A percentile compares a stretch with the other conserved stretches of the same genome.
Evolutionary conservation across 64 coral and sea anemone species (phyloP).

Genomic region (Dendronephthya gigantea): DNA sequence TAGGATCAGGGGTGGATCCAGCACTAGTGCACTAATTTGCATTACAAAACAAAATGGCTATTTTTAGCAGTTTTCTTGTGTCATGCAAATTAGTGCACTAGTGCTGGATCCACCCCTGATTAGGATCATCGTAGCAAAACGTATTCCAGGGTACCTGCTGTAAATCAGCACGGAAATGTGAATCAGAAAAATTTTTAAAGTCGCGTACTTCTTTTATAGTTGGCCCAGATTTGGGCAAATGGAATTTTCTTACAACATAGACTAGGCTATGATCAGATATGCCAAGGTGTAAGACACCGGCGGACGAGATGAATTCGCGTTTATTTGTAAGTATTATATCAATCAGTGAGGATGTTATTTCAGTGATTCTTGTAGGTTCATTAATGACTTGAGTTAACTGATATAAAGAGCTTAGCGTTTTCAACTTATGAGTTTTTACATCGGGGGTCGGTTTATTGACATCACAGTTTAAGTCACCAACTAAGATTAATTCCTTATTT

Average conservation of each 20-base stretch:
- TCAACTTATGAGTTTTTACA: no score
- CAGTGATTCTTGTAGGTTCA: conserved; percentile 24
- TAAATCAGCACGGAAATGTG: conserved; percentile 2
- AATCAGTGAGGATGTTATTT: conserved; percentile 18
- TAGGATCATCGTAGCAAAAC: conserved; percentile 7
- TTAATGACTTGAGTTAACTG: conserved; percentile 30
- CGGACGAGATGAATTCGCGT: conserved; percentile 5
- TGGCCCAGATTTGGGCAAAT: conserved; percentile 13
- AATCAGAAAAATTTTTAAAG: conserved; percentile 13
- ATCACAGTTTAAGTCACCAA: no score
- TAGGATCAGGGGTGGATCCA: no score
- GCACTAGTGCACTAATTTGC: no score
- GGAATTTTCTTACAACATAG: conserved; percentile 31
- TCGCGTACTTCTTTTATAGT: conserved; percentile 13
- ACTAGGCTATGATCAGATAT: conserved; percentile 18
- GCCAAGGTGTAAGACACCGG: conserved; percentile 35
- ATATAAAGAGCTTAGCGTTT: background rate
- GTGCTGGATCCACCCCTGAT: no score
- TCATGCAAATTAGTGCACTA: no score
- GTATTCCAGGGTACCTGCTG: background rate
- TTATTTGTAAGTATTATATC: conserved; percentile 36
- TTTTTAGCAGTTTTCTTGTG: no score
- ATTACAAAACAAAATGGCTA: no score
- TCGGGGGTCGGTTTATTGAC: no score
- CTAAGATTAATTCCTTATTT: no score